Conservation (phyloP, 2,797 vertebrate species). For the Pelodytes ibericus region DNA sequence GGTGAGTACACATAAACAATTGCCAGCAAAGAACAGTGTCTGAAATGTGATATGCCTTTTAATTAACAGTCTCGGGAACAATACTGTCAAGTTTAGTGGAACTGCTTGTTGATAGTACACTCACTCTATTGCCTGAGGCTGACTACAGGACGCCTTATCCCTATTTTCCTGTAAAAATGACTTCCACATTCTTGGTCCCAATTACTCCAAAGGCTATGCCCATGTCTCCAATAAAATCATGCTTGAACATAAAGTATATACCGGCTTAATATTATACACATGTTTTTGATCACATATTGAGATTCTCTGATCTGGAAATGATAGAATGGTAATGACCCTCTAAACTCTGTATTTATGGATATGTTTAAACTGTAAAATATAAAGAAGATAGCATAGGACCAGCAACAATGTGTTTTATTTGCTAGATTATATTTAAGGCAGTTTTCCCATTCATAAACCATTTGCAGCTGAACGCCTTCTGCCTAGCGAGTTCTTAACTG, state of each 20-base stretch:
- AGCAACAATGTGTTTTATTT: conserved; percentile 25
- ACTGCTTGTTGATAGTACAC: conserved; percentile 81
- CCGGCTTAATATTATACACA: conserved; percentile 92
- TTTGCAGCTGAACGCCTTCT: conserved; percentile 31
- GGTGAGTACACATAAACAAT: too few species aligned
- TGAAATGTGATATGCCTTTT: conserved; percentile 71
- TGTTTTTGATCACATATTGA: conserved; percentile 93
- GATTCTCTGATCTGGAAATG: conserved; percentile 83
- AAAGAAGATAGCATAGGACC: conserved; percentile 62
- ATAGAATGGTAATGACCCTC: conserved; percentile 70
- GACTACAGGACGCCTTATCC: conserved; percentile 91
- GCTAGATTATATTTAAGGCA: conserved; percentile 34
- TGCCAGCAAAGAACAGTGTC: conserved; percentile 55
- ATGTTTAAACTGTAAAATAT: conserved; percentile 63
- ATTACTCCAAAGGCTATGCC: conserved; percentile 97
- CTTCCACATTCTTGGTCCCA: conserved; percentile 95
- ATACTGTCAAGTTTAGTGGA: conserved; percentile 87
- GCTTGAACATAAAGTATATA: conserved; percentile 79
- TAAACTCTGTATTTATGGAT: conserved; percentile 72
- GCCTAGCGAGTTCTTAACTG: conserved; percentile 16
- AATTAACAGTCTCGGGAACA: conserved; percentile 74
- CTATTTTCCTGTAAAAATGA: conserved; percentile 97
- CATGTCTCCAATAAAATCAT: conserved; percentile 96
- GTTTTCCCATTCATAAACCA: conserved; percentile 41
- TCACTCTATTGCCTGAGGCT: conserved; percentile 81